Evolutionary conservation across 2,888 invertebrate genomes (phyloP).

Genomic region (Mylabris sibirica): DNA sequence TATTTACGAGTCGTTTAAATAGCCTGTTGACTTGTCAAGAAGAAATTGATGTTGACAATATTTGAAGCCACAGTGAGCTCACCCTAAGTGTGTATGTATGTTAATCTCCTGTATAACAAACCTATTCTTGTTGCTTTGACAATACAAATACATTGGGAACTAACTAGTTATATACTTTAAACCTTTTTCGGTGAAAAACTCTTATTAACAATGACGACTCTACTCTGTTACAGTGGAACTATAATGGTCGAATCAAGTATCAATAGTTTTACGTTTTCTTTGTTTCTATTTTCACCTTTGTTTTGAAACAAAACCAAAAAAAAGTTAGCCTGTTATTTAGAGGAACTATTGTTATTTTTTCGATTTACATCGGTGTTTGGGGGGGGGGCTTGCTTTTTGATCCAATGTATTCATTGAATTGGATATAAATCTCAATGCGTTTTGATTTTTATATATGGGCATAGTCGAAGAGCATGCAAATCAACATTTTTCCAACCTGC

Average conservation of each 20-base stretch:
- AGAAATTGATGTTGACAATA: not conserved
- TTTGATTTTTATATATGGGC: conserved; percentile 47
- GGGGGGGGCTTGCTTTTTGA: not conserved
- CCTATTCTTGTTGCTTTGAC: not conserved
- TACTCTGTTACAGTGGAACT: too few species aligned
- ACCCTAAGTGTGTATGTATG: not conserved
- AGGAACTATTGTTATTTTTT: not conserved
- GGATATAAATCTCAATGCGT: conserved; percentile 50
- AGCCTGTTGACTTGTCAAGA: not conserved
- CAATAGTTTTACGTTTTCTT: not conserved
- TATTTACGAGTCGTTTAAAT: not conserved
- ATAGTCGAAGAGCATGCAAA: conserved; percentile 48
- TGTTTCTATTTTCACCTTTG: too few species aligned
- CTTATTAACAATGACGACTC: not conserved
- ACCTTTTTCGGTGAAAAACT: not conserved
- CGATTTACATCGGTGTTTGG: too few species aligned
- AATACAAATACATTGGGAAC: not conserved
- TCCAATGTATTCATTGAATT: conserved; percentile 40
- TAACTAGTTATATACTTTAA: not conserved
- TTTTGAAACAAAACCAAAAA: not conserved
- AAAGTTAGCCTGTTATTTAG: not conserved
- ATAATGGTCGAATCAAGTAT: too few species aligned
- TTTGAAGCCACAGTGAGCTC: not conserved
- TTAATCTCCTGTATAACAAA: not conserved
- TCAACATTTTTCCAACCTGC: conserved; percentile 53